Evolutionary conservation across 2,888 invertebrate species (phyloP), one percentile per base, ranked within the genome.

Genomic region (Hypomecis punctinalis): DNA sequence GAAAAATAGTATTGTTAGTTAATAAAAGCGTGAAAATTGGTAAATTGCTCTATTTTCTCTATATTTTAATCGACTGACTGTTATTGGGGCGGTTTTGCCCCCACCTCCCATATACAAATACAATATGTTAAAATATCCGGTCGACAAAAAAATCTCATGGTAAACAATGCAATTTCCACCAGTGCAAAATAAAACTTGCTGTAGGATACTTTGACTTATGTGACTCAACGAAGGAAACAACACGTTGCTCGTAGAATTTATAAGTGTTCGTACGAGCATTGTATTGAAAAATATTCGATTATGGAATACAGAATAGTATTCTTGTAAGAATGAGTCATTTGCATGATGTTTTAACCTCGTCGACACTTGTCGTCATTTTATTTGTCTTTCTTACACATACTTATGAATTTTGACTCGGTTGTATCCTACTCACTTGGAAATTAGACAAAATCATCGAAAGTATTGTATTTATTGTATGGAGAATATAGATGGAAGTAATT

Each of bases 211-310:
- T 39, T 23, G 10, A 35, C 13, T 52, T 9, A 9, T 39, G 77
- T 82, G 80, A 84, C 54, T 82, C 80, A 80, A 77, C 78, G 75
- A 77, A 87, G 87, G 86, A 88, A 88, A 87, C 81, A 70, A 61
- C 54, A 72, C 60, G 70, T 66, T 66, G 65, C 75, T 77, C 71
- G 70, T 76, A 69, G 84, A 86, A 88, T 88, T 77, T 76, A 73
- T 82, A 86, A 68, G 63, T 45, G 49, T 48, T 63, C 48, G 49
- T 57, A 11, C 23, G 55, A 60, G 79, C 77, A 85, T 85, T 85
- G 82, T 84, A 83, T 83, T 84, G 77, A 80, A 80, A 84, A 76
- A 77, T 70, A 73, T 69, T 73, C 75, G 72, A 71, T 71, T 72
- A 74, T 66, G 62, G 82, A 82, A 82, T 84, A 80, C 71, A 64